Evolutionary conservation across 2,888 invertebrate genomes (phyloP), one percentile per base, ranked within the genome.

Genomic region (Eristalis pertinax): DNA sequence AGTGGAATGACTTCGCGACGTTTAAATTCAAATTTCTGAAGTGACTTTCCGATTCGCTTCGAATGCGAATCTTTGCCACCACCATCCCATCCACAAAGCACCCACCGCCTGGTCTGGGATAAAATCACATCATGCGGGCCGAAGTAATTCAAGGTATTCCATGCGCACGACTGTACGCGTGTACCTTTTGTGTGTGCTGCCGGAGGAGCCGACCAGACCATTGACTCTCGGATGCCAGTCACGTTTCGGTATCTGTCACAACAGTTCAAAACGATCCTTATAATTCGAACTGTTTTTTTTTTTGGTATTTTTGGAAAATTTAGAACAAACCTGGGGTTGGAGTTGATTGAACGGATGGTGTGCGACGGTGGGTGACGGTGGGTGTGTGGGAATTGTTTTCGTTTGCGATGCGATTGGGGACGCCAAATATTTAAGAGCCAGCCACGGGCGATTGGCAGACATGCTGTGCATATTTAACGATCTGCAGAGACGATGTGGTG

Each of bases 161-260:
- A 78, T 86, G 82, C 82, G 78, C 74, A 82, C 70, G 77, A 62
- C 22, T 22, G 73, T 74, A 58, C 43, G 56, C 72, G 13, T 64
- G 5, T 24, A 43, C 60, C 62, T 32, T 24, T 15, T 24, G 43
- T 19, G 43, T 19, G 7, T 7, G 43, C 43, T 15, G 43, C 43
- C 7, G 43, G n/a, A 43, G 43, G 43, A 43, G 4, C 4, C 43
- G n/a, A 43, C 41, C 32, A 32, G 32, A 32, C 32, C 32, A 5
- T 32, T 60, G 68, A 19, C 62, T 86, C 78, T 58, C 38, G 50
- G 56, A 84, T 72, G 50, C 87, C 2, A 73, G 73, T 83, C 87
- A 87, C 87, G 87, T 87, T 79, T 38, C 58, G 67, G 78, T 62
- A 79, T 64, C 86, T 83, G 72, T 83, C 83, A 83, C 75, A 87